A percentile compares a stretch with the other conserved stretches of the same genome.
Evolutionary conservation across 2,888 invertebrate genomes (phyloP).

Genomic region (Sarcophaga caerulescens): DNA sequence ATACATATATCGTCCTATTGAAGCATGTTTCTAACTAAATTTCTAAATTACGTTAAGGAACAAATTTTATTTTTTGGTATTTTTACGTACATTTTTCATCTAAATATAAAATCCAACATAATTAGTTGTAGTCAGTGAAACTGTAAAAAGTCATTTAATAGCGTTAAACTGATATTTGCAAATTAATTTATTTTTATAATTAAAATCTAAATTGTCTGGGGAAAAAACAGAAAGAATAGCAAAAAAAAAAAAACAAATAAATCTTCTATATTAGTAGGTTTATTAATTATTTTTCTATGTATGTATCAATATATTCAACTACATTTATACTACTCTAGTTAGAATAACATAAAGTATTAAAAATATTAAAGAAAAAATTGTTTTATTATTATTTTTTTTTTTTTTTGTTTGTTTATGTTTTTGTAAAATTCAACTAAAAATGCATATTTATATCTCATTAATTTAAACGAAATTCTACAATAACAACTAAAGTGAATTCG

Average conservation of each 20-base stretch:
- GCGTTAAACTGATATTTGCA: slow-evolving; percentile 27
- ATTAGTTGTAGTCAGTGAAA: slow-evolving; percentile 36
- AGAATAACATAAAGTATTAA: slow-evolving; percentile 63
- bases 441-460: slow-evolving; percentile 17
- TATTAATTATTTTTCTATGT: slow-evolving; percentile 28
- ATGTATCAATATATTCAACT: slow-evolving; percentile 1
- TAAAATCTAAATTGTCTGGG: slow-evolving; percentile 26
- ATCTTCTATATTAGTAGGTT: slow-evolving; percentile 68
- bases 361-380: slow-evolving; percentile 43
- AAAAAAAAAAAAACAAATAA: slow-evolving; percentile 4
- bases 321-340: slow-evolving; percentile 50
- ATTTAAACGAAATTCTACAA: slow-evolving; percentile 2
- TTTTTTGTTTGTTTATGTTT: background rate
- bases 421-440: background rate
- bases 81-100: slow-evolving; percentile 17
- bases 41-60: background rate
- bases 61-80: background rate
- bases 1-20: background rate
- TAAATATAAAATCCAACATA: slow-evolving; percentile 35
- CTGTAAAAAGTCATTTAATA: slow-evolving; percentile 44
- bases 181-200: slow-evolving; percentile 39
- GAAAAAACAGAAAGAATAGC: background rate
- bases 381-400: background rate
- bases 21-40: background rate
- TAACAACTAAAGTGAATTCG: slow-evolving; percentile 12